These are phyloP conservation scores for Neosilurus mollespiculum DNA, from an alignment of 2,797 vertebrate genomes.

Conservation along the genomic window DNA sequence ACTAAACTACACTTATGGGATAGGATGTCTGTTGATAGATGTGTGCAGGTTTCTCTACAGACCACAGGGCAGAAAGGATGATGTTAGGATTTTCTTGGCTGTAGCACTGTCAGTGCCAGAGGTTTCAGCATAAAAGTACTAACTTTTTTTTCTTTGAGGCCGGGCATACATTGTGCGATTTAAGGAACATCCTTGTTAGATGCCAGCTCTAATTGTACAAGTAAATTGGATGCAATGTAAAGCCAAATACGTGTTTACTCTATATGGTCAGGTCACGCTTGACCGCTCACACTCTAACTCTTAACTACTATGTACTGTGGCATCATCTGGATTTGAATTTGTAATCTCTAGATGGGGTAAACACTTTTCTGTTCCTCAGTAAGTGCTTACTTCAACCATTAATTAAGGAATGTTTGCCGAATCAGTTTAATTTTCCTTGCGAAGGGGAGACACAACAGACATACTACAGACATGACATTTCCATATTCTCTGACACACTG, in stretches of 20 bases:
- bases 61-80: neutral
- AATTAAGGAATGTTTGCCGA: neutral
- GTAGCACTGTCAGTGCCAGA: neutral
- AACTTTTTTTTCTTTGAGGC: too few relatives aligned
- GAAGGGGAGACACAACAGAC: too few relatives aligned
- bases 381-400: neutral
- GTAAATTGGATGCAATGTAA: too few relatives aligned
- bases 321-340: neutral
- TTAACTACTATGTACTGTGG: too few relatives aligned
- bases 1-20: conserved; percentile 32
- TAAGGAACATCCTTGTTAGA: too few relatives aligned
- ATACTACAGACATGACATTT: neutral
- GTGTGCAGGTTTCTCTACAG: conserved; percentile 7
- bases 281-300: too few relatives aligned
- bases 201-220: too few relatives aligned
- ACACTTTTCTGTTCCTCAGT: neutral
- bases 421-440: neutral
- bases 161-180: too few relatives aligned
- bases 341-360: neutral
- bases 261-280: too few relatives aligned
- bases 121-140: neutral
- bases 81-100: neutral
- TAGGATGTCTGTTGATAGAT: conserved; percentile 20
- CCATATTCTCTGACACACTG: neutral
- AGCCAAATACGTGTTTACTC: too few relatives aligned